Base-by-base conservation (phyloP, 2,797 vertebrate species). In the Adrianichthys oophorus region DNA sequence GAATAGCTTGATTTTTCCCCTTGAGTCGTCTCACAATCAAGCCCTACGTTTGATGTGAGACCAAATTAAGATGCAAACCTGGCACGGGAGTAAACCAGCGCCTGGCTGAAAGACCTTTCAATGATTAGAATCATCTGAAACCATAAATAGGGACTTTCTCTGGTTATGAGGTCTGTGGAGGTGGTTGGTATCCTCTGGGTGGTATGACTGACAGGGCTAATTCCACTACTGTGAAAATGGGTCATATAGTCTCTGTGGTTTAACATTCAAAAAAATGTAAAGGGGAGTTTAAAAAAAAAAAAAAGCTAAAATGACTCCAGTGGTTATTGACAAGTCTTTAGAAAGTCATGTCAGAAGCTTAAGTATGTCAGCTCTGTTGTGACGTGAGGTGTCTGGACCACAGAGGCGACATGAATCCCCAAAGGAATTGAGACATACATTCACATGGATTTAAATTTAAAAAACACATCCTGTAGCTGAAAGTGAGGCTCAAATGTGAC, bases 321-420 rank as follows among this genome's bases (percentile, higher is more conserved):
- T 56, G 63, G 72, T 80, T 79, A 85, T 85, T 82, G 77, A 81
- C 80, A 79, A 71, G 53, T 65, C 57, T 78, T 79, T 53, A 76
- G 66, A 77, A 78, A 77, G 78, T 79, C 80, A 84, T 85, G 74
- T 56, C 67, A 78, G 70, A 63, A 69, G 72, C 70, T 81, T 74
- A 85, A 81, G 86, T 81, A 45, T 84, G 83, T 78, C 82, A 76
- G 82, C 84, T 82, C 85, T 87, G 82, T 88, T 74, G 64, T 85
- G 85, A 80, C 68, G 1, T 18, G 70, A 80, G 79, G 64, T 62
- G 75, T 79, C 71, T 63, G 54, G 62, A 67, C 59, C 66, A 64
- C 65, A 70, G 56, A 29, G 42, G 52, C 71, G 58, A 78, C 74
- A 66, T 44, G 48, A 55, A 70, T 71, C 76, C 23, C 59, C 62